Evolutionary conservation across 2,113 vertebrate species (phyloP).

Genomic region (Promerops cafer): DNA sequence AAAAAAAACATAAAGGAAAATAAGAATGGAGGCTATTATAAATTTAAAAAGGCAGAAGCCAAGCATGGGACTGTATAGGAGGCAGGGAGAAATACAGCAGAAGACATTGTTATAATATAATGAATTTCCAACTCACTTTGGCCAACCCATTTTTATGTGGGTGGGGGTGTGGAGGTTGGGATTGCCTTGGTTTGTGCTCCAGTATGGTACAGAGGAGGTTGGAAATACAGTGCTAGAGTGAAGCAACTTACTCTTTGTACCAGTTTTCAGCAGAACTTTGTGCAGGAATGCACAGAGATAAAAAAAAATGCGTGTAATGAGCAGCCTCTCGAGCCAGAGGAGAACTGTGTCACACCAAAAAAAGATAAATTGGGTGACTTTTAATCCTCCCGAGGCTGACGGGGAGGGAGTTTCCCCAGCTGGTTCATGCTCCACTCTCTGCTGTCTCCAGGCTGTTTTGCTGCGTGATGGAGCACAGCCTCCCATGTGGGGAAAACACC

Average conservation of each 20-base stretch:
- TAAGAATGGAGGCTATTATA: neutral
- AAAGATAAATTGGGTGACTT: neutral
- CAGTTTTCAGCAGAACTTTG: neutral
- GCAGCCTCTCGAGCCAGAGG: neutral
- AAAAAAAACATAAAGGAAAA: neutral
- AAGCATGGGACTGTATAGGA: neutral
- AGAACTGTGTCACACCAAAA: neutral
- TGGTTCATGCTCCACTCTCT: neutral
- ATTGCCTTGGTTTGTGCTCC: neutral
- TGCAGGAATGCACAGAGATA: neutral
- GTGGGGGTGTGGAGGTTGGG: neutral
- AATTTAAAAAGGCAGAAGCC: neutral
- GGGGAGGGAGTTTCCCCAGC: neutral
- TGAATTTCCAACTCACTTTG: neutral
- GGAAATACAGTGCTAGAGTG: neutral
- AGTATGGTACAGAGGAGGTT: neutral
- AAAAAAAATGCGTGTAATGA: neutral
- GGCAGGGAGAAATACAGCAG: neutral
- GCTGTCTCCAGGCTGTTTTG: neutral
- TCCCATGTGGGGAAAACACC: rapidly evolving
- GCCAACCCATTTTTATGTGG: neutral
- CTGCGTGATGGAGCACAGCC: neutral
- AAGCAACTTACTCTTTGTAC: neutral
- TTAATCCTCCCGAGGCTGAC: neutral
- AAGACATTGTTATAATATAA: neutral